phyloP scores from a whole-genome alignment of 1,140 invertebrate genomes.

The Papilio helenus region DNA sequence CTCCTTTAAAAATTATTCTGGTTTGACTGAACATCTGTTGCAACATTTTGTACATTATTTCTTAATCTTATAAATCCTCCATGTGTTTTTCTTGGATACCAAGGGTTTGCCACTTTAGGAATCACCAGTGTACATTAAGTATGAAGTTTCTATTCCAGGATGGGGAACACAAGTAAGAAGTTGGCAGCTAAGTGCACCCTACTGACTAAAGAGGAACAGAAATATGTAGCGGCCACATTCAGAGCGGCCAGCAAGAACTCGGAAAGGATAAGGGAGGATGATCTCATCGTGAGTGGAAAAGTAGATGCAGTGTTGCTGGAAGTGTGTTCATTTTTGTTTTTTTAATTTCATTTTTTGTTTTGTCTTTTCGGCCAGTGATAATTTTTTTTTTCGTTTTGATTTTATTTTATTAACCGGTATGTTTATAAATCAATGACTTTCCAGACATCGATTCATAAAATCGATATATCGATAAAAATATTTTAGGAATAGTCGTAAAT shows the following conservation, averaged over 20 bases:
- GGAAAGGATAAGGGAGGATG: constrained; percentile 84
- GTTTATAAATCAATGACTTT: not conserved
- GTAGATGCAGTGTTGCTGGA: constrained; percentile 75
- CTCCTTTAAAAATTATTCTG: too few species aligned
- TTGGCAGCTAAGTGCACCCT: constrained; percentile 85
- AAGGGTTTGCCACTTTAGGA: not conserved
- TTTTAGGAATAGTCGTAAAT: not conserved
- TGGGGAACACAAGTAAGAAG: constrained; percentile 85
- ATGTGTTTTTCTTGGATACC: too few species aligned
- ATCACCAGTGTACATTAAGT: not conserved
- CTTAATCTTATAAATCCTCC: too few species aligned
- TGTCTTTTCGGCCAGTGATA: constrained; percentile 46
- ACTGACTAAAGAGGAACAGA: constrained; percentile 84
- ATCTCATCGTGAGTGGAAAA: constrained; percentile 84
- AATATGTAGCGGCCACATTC: constrained; percentile 84
- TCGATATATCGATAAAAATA: constrained; percentile 24
- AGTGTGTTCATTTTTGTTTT: constrained; percentile 75
- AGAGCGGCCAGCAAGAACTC: constrained; percentile 84
- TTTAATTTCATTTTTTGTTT: constrained; percentile 54
- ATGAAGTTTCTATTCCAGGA: constrained; percentile 54
- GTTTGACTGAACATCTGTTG: too few species aligned
- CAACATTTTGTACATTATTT: too few species aligned
- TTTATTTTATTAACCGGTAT: not conserved
- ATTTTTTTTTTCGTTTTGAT: constrained; percentile 16
- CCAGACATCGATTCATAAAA: not conserved